Evolutionary conservation across 2,888 invertebrate genomes (phyloP).

Genomic region (Tinea pellionella): DNA sequence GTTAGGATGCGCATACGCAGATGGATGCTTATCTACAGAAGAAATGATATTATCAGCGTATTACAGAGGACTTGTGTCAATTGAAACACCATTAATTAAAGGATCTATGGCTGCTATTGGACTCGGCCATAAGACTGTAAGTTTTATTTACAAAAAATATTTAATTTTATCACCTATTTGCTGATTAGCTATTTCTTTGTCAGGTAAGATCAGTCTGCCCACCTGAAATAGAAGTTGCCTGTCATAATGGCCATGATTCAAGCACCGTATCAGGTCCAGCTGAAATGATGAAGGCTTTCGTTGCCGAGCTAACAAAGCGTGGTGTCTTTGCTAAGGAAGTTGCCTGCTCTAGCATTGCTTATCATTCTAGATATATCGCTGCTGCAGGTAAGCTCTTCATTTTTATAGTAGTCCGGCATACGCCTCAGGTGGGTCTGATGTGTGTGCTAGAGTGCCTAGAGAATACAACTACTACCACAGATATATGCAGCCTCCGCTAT

Average conservation of each 20-base stretch:
- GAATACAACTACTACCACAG: too few species aligned
- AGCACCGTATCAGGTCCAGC: conserved; percentile 79
- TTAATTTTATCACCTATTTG: neutral
- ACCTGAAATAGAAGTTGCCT: conserved; percentile 72
- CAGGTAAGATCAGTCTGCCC: conserved; percentile 31
- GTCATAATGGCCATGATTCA: conserved; percentile 77
- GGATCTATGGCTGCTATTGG: conserved; percentile 88
- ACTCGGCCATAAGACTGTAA: conserved; percentile 47
- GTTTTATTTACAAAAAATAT: neutral
- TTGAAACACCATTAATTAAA: conserved; percentile 67
- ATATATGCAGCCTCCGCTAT: too few species aligned
- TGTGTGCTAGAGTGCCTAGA: too few species aligned
- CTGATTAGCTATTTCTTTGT: neutral
- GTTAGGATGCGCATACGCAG: conserved; percentile 88
- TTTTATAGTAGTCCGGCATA: too few species aligned
- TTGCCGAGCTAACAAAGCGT: conserved; percentile 35
- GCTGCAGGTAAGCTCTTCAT: conserved; percentile 37
- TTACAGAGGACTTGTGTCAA: conserved; percentile 75
- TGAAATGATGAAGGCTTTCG: conserved; percentile 63
- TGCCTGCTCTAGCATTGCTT: conserved; percentile 78
- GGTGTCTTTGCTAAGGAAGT: conserved; percentile 15
- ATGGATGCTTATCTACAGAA: conserved; percentile 81
- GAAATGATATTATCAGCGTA: conserved; percentile 81
- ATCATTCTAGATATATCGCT: conserved; percentile 80
- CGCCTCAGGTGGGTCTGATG: too few species aligned